These are phyloP conservation scores for Hoplostethus atlanticus DNA, from an alignment of 2,797 vertebrate species.

Conservation along the genomic window DNA sequence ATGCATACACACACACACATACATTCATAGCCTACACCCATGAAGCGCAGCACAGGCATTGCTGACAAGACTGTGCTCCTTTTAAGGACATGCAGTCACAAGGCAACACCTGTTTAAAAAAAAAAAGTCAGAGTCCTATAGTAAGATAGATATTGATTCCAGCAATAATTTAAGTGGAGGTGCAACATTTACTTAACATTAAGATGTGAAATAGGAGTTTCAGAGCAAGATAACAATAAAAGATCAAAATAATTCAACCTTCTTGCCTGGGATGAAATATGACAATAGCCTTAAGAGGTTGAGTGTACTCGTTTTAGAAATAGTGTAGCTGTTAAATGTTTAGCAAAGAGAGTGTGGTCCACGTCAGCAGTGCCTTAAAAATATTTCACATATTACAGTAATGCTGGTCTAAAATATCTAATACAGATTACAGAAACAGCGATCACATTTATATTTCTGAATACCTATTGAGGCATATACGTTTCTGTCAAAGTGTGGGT, in stretches of 20 bases:
- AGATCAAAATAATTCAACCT: background rate
- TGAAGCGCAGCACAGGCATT: slow-evolving; percentile 10
- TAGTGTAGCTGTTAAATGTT: slow-evolving; percentile 1
- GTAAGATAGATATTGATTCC: slow-evolving; percentile 26
- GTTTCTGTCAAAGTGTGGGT: slow-evolving; percentile 58
- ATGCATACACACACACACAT: slow-evolving; percentile 21
- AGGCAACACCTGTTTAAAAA: slow-evolving; percentile 48
- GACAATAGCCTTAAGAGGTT: background rate
- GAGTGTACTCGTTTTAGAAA: background rate
- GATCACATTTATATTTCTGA: slow-evolving; percentile 55
- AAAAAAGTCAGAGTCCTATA: slow-evolving; percentile 10
- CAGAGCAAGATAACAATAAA: background rate
- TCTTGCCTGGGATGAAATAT: background rate
- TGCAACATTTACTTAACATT: background rate
- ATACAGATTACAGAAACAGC: slow-evolving; percentile 40
- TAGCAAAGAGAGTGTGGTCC: background rate
- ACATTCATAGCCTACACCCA: slow-evolving; percentile 47
- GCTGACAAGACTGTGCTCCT: slow-evolving; percentile 53
- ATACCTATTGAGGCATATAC: slow-evolving; percentile 53
- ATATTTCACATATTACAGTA: background rate
- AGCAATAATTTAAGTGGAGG: slow-evolving; percentile 25
- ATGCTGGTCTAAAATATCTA: background rate
- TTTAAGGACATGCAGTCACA: slow-evolving; percentile 74
- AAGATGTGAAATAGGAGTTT: background rate
- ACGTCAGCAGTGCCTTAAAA: background rate